A percentile compares a stretch with the other conserved stretches of the same genome.
Evolutionary conservation across 2,113 vertebrate species (phyloP).

Genomic region (Takifugu bimaculatus): DNA sequence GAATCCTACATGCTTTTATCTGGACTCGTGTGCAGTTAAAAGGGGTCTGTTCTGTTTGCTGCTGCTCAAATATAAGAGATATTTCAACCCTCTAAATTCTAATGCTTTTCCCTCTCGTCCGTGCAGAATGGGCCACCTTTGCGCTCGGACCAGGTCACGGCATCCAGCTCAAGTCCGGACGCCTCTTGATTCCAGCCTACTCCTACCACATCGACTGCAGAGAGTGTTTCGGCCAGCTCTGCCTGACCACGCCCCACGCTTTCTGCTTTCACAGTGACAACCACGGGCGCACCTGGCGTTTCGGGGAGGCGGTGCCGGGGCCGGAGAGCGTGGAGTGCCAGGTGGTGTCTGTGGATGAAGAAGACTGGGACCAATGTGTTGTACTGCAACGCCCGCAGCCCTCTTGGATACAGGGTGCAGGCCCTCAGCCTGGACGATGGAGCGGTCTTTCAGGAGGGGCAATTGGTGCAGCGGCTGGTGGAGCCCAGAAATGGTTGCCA

Average conservation of each 20-base stretch:
- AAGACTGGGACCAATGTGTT: slow-evolving; percentile 78
- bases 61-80: too few species aligned
- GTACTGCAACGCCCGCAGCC: slow-evolving; percentile 91
- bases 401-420: slow-evolving; percentile 86
- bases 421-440: slow-evolving; percentile 84
- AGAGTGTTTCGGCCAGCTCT: slow-evolving; percentile 85
- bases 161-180: slow-evolving; percentile 86
- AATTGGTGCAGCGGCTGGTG: slow-evolving; percentile 81
- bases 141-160: slow-evolving; percentile 90
- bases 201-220: slow-evolving; percentile 87
- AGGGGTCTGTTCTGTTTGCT: too few species aligned
- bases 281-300: slow-evolving; percentile 82
- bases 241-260: slow-evolving; percentile 83
- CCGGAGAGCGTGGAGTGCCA: slow-evolving; percentile 90
- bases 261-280: slow-evolving; percentile 92
- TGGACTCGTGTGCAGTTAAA: too few species aligned
- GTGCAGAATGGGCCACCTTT: slow-evolving; percentile 92
- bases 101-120: neutral
- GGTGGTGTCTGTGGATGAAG: slow-evolving; percentile 84
- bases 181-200: slow-evolving; percentile 89
- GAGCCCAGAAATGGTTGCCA: slow-evolving; percentile 88
- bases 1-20: too few species aligned
- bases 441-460: slow-evolving; percentile 79
- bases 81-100: too few species aligned
- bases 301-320: slow-evolving; percentile 81